Conservation (phyloP, 2,888 invertebrate species). For the Boloria euphrosyne region DNA sequence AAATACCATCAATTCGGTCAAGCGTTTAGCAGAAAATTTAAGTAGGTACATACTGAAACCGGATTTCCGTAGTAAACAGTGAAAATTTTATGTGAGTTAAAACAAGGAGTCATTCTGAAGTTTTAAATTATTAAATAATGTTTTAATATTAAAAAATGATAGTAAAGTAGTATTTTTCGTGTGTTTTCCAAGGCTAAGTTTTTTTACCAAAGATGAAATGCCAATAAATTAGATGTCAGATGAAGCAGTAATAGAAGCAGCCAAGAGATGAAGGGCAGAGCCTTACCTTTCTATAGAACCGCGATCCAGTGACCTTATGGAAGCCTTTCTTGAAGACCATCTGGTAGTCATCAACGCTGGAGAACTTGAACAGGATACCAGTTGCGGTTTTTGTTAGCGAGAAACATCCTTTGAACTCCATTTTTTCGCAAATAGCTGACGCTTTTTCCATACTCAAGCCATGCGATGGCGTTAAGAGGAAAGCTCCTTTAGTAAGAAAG, state of each 20-base stretch:
- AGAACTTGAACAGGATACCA: slow-evolving; percentile 93
- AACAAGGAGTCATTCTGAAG: too few relatives aligned
- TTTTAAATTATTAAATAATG: too few relatives aligned
- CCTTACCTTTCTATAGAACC: slow-evolving; percentile 92
- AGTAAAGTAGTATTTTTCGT: too few relatives aligned
- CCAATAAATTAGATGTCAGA: not conserved
- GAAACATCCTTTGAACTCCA: slow-evolving; percentile 93
- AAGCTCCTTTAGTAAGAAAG: slow-evolving; percentile 91
- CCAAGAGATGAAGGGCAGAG: slow-evolving; percentile 34
- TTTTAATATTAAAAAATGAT: too few relatives aligned
- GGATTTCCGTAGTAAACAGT: too few relatives aligned
- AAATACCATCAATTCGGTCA: too few relatives aligned
- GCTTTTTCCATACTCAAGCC: slow-evolving; percentile 93
- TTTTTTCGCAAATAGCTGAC: slow-evolving; percentile 92
- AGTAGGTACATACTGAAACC: too few relatives aligned
- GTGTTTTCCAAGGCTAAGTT: too few relatives aligned
- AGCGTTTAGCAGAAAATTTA: too few relatives aligned
- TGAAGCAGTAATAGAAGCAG: slow-evolving; percentile 25
- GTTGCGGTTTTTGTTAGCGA: slow-evolving; percentile 94
- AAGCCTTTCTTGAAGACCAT: slow-evolving; percentile 93
- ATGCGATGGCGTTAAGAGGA: slow-evolving; percentile 92
- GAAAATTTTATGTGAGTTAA: too few relatives aligned
- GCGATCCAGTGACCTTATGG: slow-evolving; percentile 92
- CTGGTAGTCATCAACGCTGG: slow-evolving; percentile 92
- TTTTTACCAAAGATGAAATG: too few relatives aligned